Evolutionary conservation across 2,888 invertebrate genomes (phyloP).

Genomic region (Acanthopleura granulata): DNA sequence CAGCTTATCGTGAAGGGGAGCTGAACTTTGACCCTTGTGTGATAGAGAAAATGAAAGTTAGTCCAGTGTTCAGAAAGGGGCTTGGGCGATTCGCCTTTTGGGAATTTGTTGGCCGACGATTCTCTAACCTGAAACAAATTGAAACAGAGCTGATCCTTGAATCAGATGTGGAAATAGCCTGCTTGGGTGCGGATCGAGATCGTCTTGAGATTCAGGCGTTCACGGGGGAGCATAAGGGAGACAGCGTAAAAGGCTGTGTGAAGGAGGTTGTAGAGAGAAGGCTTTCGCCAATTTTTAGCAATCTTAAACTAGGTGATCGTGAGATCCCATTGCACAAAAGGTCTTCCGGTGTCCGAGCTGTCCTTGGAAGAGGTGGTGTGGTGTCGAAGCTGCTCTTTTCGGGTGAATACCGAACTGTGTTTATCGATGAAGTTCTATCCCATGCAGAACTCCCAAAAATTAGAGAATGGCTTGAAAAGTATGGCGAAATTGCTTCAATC

Average conservation of each 20-base stretch:
- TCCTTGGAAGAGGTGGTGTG: constrained; percentile 43
- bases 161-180: constrained; percentile 33
- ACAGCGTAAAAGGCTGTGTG: background rate
- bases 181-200: constrained; percentile 45
- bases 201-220: background rate
- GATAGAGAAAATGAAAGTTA: constrained; percentile 36
- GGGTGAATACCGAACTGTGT: constrained; percentile 41
- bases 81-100: constrained; percentile 42
- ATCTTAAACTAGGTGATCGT: background rate
- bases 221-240: too few species aligned
- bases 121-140: constrained; percentile 36
- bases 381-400: constrained; percentile 46
- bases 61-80: constrained; percentile 31
- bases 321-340: background rate
- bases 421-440: constrained; percentile 30
- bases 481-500: constrained; percentile 38
- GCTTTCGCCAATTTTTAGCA: background rate
- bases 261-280: background rate
- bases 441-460: constrained; percentile 26
- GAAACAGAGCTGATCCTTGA: constrained; percentile 34
- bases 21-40: constrained; percentile 35
- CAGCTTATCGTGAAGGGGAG: constrained; percentile 29
- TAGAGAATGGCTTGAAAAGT: constrained; percentile 31
- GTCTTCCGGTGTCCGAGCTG: constrained; percentile 32
- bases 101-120: constrained; percentile 47